phyloP scores from a whole-genome alignment of 2,797 vertebrate species.

The Anableps anableps region DNA sequence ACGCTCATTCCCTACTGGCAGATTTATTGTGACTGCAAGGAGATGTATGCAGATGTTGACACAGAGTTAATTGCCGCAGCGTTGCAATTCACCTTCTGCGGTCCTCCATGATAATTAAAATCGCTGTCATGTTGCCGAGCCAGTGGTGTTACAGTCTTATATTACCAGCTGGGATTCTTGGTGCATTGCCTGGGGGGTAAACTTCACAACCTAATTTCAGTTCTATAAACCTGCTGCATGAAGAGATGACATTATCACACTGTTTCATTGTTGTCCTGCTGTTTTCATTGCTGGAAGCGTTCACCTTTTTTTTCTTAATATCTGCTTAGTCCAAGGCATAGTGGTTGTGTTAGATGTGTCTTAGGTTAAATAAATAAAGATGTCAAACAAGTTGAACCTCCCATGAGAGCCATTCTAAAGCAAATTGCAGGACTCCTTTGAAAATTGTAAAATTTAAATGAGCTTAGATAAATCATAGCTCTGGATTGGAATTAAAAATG shows the following conservation, averaged over 20 bases:
- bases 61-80: slow-evolving; percentile 38
- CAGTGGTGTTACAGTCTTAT: slow-evolving; percentile 35
- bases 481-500: background rate
- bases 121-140: slow-evolving; percentile 16
- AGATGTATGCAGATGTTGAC: slow-evolving; percentile 43
- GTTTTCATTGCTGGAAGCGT: background rate
- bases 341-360: background rate
- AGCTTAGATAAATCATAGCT: slow-evolving; percentile 1
- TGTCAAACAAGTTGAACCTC: background rate
- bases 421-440: slow-evolving; percentile 21
- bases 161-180: slow-evolving; percentile 38
- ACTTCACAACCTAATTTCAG: slow-evolving; percentile 52
- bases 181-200: slow-evolving; percentile 38
- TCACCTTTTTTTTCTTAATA: slow-evolving; percentile 1
- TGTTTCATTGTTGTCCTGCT: background rate
- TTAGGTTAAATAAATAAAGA: background rate
- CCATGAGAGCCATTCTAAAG: slow-evolving; percentile 7
- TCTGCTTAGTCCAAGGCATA: background rate
- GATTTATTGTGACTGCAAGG: slow-evolving; percentile 23
- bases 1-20: background rate
- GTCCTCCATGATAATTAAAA: slow-evolving; percentile 32
- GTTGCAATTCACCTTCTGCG: slow-evolving; percentile 32
- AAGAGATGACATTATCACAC: slow-evolving; percentile 9
- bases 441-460: slow-evolving; percentile 29
- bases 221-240: slow-evolving; percentile 30